phyloP scores from a whole-genome alignment of 2,888 invertebrate genomes.

The Dorcus hopei region DNA sequence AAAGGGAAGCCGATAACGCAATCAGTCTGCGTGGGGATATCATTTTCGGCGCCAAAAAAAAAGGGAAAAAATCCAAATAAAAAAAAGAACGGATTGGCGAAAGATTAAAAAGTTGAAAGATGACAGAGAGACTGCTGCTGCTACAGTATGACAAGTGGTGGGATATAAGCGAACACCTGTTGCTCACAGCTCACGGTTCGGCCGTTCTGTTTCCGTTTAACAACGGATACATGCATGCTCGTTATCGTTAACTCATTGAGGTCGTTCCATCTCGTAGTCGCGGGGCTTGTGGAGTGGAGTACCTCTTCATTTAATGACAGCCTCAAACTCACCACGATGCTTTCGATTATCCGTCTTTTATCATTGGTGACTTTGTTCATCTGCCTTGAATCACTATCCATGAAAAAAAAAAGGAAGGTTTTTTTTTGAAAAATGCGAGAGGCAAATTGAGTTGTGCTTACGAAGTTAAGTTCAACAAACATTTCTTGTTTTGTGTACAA shows the following conservation, averaged over 20 bases:
- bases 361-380: too few species aligned
- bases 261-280: background rate
- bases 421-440: too few species aligned
- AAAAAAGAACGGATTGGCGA: conserved; percentile 5
- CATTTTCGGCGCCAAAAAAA: background rate
- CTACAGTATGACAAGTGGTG: conserved; percentile 15
- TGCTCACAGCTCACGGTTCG: conserved; percentile 10
- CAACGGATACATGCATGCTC: conserved; percentile 32
- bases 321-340: too few species aligned
- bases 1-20: conserved; percentile 10
- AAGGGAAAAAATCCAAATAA: background rate
- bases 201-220: conserved; percentile 25
- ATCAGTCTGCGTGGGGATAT: too few species aligned
- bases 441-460: too few species aligned
- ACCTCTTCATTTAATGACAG: too few species aligned
- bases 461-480: too few species aligned
- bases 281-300: too few species aligned
- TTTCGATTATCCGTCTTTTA: too few species aligned
- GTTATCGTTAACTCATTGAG: conserved; percentile 25
- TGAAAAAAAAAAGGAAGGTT: too few species aligned
- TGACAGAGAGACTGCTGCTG: conserved; percentile 12
- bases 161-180: conserved; percentile 19
- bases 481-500: too few species aligned
- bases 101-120: conserved; percentile 14
- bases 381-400: too few species aligned